Evolutionary conservation across 2,797 vertebrate genomes (phyloP).

Genomic region (Chromis chromis): DNA sequence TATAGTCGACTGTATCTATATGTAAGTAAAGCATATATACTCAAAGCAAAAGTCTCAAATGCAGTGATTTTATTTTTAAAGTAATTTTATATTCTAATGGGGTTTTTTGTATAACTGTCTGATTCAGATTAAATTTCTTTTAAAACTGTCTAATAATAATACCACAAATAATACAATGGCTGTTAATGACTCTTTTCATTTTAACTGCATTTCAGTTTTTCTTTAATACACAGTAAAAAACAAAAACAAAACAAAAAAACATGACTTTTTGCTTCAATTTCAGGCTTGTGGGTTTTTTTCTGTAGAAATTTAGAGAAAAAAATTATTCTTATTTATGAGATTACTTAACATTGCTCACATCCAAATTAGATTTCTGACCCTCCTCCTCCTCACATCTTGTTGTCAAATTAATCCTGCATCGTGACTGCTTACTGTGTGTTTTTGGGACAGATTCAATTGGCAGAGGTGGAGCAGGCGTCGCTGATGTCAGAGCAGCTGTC

Average conservation of each 20-base stretch:
- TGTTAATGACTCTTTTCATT: too few species aligned
- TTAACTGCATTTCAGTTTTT: too few species aligned
- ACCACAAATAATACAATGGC: not conserved
- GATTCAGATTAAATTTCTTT: not conserved
- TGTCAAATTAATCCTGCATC: not conserved
- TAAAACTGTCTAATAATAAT: not conserved
- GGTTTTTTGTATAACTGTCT: not conserved
- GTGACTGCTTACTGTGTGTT: not conserved
- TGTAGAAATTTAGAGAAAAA: not conserved
- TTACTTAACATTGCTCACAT: not conserved
- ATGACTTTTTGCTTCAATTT: too few species aligned
- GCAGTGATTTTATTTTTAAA: too few species aligned
- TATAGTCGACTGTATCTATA: too few species aligned
- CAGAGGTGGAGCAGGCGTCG: conserved; percentile 95
- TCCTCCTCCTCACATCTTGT: not conserved
- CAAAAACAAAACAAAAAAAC: too few species aligned
- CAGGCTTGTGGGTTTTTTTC: not conserved
- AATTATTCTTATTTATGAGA: too few species aligned
- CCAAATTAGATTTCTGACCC: not conserved
- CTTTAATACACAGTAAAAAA: not conserved
- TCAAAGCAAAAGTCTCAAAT: not conserved
- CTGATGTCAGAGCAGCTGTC: conserved; percentile 92
- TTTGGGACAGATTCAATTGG: conserved; percentile 89
- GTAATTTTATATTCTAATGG: not conserved
- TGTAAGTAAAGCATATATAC: too few species aligned